Evolutionary conservation across 2,797 vertebrate genomes (phyloP).

Genomic region (Dryobates pubescens): DNA sequence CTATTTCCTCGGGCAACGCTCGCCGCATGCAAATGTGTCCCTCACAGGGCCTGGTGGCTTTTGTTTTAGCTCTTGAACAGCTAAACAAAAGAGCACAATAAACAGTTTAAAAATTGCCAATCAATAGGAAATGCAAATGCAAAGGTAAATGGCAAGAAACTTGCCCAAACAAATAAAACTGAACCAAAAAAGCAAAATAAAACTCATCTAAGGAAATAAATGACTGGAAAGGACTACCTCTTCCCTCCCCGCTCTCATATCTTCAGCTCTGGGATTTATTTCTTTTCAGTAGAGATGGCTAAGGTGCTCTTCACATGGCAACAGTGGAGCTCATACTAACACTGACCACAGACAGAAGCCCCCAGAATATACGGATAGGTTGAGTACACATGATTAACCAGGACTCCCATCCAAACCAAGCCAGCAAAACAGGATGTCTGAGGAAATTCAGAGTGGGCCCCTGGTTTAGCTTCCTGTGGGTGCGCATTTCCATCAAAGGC

Average conservation of each 20-base stretch:
- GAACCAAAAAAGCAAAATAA: neutral
- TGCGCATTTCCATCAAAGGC: neutral
- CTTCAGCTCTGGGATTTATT: constrained; percentile 7
- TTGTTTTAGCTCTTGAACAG: constrained; percentile 88
- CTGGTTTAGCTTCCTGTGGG: neutral
- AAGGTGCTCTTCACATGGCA: constrained; percentile 46
- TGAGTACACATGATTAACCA: neutral
- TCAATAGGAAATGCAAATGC: constrained; percentile 83
- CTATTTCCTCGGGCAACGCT: constrained; percentile 91
- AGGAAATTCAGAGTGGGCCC: neutral
- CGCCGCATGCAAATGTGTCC: constrained; percentile 92
- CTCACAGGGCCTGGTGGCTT: constrained; percentile 88
- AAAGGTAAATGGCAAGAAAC: constrained; percentile 80
- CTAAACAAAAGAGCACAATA: constrained; percentile 88
- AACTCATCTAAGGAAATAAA: neutral
- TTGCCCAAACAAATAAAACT: constrained; percentile 65
- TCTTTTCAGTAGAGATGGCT: neutral
- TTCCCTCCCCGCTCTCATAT: neutral
- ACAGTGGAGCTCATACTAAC: constrained; percentile 14
- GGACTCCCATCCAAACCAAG: neutral
- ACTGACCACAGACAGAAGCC: constrained; percentile 19
- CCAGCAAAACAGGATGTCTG: neutral
- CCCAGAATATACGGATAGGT: neutral
- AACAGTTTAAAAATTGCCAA: constrained; percentile 83
- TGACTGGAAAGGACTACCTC: neutral